Evolutionary conservation across 2,888 invertebrate species (phyloP).

Genomic region (Acleris holmiana): DNA sequence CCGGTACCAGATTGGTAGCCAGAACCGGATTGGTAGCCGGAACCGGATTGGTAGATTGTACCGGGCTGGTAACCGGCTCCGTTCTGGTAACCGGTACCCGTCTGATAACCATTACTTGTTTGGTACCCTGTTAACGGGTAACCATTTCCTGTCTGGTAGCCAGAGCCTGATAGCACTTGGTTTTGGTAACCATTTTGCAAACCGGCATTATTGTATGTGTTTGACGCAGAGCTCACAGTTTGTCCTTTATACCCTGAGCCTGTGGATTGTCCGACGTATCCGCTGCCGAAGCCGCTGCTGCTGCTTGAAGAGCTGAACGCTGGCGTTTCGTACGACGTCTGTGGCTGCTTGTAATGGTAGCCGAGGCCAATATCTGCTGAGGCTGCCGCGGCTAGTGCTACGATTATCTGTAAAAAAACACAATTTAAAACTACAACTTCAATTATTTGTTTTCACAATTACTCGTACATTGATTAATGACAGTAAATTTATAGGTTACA

Average conservation of each 20-base stretch:
- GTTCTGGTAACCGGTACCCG: neutral
- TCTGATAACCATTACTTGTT: neutral
- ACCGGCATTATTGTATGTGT: conserved; percentile 26
- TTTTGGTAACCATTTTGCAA: conserved; percentile 30
- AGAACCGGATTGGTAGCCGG: conserved; percentile 5
- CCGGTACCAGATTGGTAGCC: conserved; percentile 8
- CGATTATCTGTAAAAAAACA: conserved; percentile 61
- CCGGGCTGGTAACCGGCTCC: conserved; percentile 10
- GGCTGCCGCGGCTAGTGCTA: conserved; percentile 57
- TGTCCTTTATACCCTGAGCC: conserved; percentile 28
- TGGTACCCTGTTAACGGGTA: conserved; percentile 7
- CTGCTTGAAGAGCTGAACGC: conserved; percentile 44
- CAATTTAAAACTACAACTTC: no score
- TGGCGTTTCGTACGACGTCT: conserved; percentile 72
- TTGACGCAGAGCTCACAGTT: conserved; percentile 16
- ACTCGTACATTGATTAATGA: neutral
- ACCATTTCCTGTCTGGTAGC: neutral
- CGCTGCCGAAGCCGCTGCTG: conserved; percentile 45
- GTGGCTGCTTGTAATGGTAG: conserved; percentile 71
- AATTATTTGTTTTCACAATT: no score
- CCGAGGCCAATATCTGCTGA: conserved; percentile 67
- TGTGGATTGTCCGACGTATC: conserved; percentile 22
- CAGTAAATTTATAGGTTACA: no score
- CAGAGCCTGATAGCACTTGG: conserved; percentile 10
- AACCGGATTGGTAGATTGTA: conserved; percentile 11